Evolutionary conservation across 2,113 vertebrate species (phyloP), one percentile per base, ranked within the genome.

Genomic region (Nibea coibor): DNA sequence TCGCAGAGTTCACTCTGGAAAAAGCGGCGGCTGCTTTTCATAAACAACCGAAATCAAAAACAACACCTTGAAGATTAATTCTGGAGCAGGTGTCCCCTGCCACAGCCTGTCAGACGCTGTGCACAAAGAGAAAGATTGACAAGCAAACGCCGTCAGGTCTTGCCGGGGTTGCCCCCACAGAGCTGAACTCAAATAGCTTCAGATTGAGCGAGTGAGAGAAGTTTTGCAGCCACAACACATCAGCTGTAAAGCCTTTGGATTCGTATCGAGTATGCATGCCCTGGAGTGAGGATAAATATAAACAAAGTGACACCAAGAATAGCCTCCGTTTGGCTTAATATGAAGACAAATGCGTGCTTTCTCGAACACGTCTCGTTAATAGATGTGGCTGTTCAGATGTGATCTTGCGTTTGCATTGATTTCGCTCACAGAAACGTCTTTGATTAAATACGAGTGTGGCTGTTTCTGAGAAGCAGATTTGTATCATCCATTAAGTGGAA

Each of bases 81-180:
- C 75, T 24, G 57, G 69, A 83, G 79, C 75, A 48, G 77, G 63
- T 72, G 82, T 90, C 87, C 82, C 80, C 48, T 17, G 83, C 66
- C 83, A 76, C 78, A 8, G 48, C 59, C 88, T 88, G 89, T 43
- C 89, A 91, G 75, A 83, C 15, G 0, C 4, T 4, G 35, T 14
- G 54, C 78, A 85, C 86, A 90, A 90, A 91, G 88, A 87, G 15
- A 68, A 70, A 73, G 89, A 88, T 12, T 87, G 87, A 92, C 83
- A 89, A 39, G 72, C 77, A 83, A 85, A 89, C 85, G 87, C 62
- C 83, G 86, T 78, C 54, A 83, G 88, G 87, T 85, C 75, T 77
- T 67, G 50, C 50, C 53, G 56, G 48, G 62, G 59, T 63, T 82
- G 70, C 83, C 85, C 81, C 83, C 63, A 78, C 58, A 84, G 82